phyloP scores from a whole-genome alignment of 1,140 invertebrate genomes.

The Teleopsis dalmanni region DNA sequence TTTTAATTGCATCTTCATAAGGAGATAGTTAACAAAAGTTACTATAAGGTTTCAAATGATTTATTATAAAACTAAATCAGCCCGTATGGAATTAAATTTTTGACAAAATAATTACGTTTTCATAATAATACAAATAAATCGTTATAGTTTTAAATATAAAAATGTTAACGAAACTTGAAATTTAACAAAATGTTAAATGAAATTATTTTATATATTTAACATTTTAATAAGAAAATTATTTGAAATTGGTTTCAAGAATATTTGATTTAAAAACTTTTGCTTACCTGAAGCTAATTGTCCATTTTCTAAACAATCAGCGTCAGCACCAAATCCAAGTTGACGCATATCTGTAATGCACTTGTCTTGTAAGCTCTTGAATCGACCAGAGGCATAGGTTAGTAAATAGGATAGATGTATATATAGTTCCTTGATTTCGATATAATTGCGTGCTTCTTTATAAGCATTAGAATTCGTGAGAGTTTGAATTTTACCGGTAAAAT shows the following conservation, averaged over 20 bases:
- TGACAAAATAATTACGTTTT: too few species aligned
- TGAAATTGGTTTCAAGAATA: too few species aligned
- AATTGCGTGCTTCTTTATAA: constrained; percentile 33
- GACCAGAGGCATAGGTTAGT: constrained; percentile 40
- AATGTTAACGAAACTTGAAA: not conserved
- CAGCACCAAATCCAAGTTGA: constrained; percentile 36
- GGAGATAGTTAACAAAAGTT: too few species aligned
- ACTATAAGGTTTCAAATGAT: too few species aligned
- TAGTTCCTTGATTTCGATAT: constrained; percentile 37
- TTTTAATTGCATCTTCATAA: too few species aligned
- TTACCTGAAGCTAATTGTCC: constrained; percentile 40
- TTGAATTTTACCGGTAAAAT: constrained; percentile 36
- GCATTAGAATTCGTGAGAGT: constrained; percentile 42
- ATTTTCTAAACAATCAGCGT: constrained; percentile 39
- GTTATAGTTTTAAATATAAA: not conserved
- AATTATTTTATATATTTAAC: not conserved
- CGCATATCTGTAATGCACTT: constrained; percentile 40
- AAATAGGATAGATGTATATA: constrained; percentile 44
- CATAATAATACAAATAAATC: too few species aligned
- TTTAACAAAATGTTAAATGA: not conserved
- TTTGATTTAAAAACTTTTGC: too few species aligned
- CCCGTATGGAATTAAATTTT: too few species aligned
- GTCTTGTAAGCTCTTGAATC: constrained; percentile 39
- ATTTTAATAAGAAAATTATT: too few species aligned
- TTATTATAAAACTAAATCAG: too few species aligned